Base-by-base conservation (phyloP, 2,113 vertebrate genomes). In the Micromys minutus region DNA sequence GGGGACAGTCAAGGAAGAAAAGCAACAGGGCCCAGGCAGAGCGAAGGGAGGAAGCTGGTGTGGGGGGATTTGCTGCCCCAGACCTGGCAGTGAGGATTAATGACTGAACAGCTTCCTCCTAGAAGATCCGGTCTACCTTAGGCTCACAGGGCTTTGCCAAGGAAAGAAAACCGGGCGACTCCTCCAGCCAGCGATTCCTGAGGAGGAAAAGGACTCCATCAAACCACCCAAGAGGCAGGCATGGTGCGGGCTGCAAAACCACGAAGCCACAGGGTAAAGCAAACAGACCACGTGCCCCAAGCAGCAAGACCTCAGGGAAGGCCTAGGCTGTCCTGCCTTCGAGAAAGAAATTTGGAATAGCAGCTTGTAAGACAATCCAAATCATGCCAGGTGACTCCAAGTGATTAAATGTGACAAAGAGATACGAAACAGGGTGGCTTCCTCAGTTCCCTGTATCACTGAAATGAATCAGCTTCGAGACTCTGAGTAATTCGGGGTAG, bases 401-500 rank as follows among this genome's bases (percentile, higher is more conserved):
- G 85, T 67, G 93, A 96, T 93, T 95, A 93, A 85, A 94, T n/a
- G 91, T 72, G 91, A 96, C 94, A 50, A 59, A 92, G 90, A 87
- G 94, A 50, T 94, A 76, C 34, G 84, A 93, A 93, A 95, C 57
- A 88, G 90, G 86, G 89, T 26, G 93, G 69, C 83, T 61, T 95
- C 83, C 92, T 55, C 91, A 22, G 1, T 34, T 84, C 90, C 75
- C 63, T 90, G 77, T 77, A 74, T 95, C 96, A 76, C 81, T 17
- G 89, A n/a, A 22, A 39, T 97, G 97, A 97, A 93, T 97, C 97
- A 97, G 19, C 85, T 47, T 19, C 0, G 85, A 97, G 94, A 92
- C 87, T 92, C 85, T 96, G 96, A 97, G 93, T 90, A 95, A 97
- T 8, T 11, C 42, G 86, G 95, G 96, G 97, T 69, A 94, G 88